These are phyloP conservation scores for Ursus arctos DNA, from an alignment of 2,113 vertebrate species.

Conservation along the genomic window DNA sequence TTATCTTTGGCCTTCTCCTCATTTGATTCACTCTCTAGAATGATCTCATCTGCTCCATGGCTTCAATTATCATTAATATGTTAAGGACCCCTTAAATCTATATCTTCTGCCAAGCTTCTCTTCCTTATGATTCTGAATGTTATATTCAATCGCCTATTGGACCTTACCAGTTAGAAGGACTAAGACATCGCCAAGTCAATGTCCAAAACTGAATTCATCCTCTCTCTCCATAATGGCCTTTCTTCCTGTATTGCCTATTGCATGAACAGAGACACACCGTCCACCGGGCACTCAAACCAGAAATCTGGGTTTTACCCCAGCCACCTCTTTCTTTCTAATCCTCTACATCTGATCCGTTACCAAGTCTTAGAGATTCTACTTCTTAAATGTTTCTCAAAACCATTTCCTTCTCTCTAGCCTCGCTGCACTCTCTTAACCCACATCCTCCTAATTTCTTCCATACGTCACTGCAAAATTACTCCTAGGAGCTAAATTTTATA, in stretches of 20 bases:
- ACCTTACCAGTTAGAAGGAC: not conserved
- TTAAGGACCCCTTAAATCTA: not conserved
- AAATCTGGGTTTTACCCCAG: not conserved
- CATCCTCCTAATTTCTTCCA: not conserved
- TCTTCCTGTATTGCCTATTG: not conserved
- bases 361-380: not conserved
- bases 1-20: constrained; percentile 54
- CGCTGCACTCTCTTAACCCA: not conserved
- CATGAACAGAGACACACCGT: not conserved
- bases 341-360: not conserved
- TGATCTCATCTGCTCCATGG: constrained; percentile 4
- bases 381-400: not conserved
- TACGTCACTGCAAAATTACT: not conserved
- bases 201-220: not conserved
- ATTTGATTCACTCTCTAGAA: not conserved
- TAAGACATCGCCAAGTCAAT: not conserved
- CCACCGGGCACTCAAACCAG: not conserved
- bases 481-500: not conserved
- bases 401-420: not conserved
- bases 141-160: not conserved
- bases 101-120: not conserved
- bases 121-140: not conserved
- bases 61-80: not conserved
- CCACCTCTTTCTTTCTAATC: not conserved
- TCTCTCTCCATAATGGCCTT: not conserved